Base-by-base conservation (phyloP, 2,888 invertebrate genomes). In the Torymus aiolomorphi region DNA sequence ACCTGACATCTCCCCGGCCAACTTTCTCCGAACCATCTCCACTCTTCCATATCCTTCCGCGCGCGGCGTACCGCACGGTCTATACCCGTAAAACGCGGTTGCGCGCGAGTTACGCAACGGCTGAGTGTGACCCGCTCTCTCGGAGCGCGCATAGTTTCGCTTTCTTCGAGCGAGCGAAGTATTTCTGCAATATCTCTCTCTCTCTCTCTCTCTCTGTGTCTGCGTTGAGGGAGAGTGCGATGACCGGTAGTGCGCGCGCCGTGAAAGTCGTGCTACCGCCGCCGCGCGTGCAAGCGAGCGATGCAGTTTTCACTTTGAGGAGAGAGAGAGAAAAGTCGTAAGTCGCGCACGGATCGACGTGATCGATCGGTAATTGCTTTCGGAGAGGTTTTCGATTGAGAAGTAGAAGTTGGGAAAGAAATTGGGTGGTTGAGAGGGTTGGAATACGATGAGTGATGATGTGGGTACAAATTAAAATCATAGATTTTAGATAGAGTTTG, bases 101-200 rank as follows among this genome's bases (percentile, higher is more conserved):
- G 63, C 62, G 67, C 67, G 74, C 67, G 62, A 61, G 74, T 82
- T 76, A 72, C 82, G 79, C 78, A 70, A 80, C 67, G 65, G 61
- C 63, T 70, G 69, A 66, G 71, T 69, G 42, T 42, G 42, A 42
- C 42, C 42, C 42, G 42, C 61, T 80, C 69, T 65, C 56, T 24
- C 31, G 52, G n/a, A n/a, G 56, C 71, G n/a, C 62, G 82, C 78
- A 81, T 81, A 80, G 83, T 84, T 85, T 85, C 85, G 82, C 85
- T 85, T 84, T 83, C 85, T 83, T 83, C 81, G 76, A 81, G 80
- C 80, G 83, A 78, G 42, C 8, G 24, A 16, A 31, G 69, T 31
- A 66, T 74, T 80, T 80, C 77, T 74, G 74, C 70, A 74, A 77
- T 70, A 74, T 77, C 62, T 59, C 49, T 14, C 31, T 31, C 31